These are phyloP conservation scores for Chalcis sispes DNA, from an alignment of 2,888 invertebrate species.

Conservation along the genomic window DNA sequence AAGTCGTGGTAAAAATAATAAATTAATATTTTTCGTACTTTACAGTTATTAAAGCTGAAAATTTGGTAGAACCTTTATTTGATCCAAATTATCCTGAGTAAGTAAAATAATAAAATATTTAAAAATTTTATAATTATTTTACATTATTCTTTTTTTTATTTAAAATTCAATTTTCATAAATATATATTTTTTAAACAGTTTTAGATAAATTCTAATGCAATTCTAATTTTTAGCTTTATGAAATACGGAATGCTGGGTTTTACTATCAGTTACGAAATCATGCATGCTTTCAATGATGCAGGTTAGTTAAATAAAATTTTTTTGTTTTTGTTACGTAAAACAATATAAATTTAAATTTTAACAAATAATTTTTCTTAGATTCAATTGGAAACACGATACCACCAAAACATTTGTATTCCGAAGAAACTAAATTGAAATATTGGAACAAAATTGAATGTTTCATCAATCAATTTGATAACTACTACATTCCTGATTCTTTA, in stretches of 20 bases:
- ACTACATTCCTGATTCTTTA: conserved; percentile 46
- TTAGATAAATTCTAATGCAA: too few relatives aligned
- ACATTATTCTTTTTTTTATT: too few relatives aligned
- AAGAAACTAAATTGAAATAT: conserved; percentile 39
- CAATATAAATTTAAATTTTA: neutral
- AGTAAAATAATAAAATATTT: too few relatives aligned
- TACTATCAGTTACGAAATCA: conserved; percentile 44
- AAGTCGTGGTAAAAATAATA: neutral
- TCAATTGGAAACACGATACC: conserved; percentile 25
- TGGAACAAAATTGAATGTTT: conserved; percentile 48
- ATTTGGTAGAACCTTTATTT: conserved; percentile 40
- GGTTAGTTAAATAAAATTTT: too few relatives aligned
- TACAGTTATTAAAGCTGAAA: conserved; percentile 43
- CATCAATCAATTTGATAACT: conserved; percentile 47
- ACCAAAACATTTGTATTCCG: conserved; percentile 38
- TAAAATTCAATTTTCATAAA: too few relatives aligned
- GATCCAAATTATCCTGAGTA: conserved; percentile 44
- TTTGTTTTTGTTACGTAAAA: too few relatives aligned
- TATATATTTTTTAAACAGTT: too few relatives aligned
- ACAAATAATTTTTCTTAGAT: conserved; percentile 11
- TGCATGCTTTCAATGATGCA: conserved; percentile 50
- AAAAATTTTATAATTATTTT: too few relatives aligned
- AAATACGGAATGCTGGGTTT: conserved; percentile 48
- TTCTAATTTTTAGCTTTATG: conserved; percentile 32
- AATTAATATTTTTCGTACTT: neutral